Evolutionary conservation across 2,888 invertebrate genomes (phyloP).

Genomic region (Dryococelus australis): DNA sequence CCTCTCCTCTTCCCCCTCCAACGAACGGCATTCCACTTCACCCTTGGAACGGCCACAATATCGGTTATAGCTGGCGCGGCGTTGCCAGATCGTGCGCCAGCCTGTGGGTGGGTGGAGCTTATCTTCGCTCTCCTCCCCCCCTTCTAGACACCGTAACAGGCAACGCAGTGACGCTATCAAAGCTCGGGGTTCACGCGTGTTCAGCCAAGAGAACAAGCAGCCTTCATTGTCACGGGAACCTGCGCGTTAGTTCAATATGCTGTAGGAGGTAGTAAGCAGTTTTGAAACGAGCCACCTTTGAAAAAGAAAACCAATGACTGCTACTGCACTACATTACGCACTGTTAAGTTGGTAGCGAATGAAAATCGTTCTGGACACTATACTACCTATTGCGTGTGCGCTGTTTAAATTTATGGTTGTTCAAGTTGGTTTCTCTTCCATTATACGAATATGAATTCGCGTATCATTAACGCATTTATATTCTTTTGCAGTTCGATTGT

Average conservation of each 20-base stretch:
- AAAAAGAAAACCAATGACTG: too few relatives aligned
- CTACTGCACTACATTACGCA: too few relatives aligned
- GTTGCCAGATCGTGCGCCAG: slow-evolving; percentile 53
- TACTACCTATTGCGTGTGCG: too few relatives aligned
- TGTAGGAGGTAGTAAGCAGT: too few relatives aligned
- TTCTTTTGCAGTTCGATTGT: too few relatives aligned
- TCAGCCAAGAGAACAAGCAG: slow-evolving; percentile 24
- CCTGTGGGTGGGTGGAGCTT: slow-evolving; percentile 43
- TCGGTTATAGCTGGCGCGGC: slow-evolving; percentile 58
- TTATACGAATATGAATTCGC: too few relatives aligned
- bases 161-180: background rate
- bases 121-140: background rate
- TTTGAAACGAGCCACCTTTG: too few relatives aligned
- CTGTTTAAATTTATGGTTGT: too few relatives aligned
- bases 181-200: slow-evolving; percentile 38
- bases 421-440: too few relatives aligned
- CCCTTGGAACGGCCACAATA: slow-evolving; percentile 59
- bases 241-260: background rate
- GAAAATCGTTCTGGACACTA: too few relatives aligned
- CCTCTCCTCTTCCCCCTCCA: background rate
- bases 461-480: too few relatives aligned
- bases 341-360: too few relatives aligned
- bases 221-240: background rate
- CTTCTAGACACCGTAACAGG: background rate
- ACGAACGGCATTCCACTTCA: slow-evolving; percentile 43